Evolutionary conservation across 2,113 vertebrate species (phyloP), one percentile per base, ranked within the genome.

Genomic region (Calonectris borealis): DNA sequence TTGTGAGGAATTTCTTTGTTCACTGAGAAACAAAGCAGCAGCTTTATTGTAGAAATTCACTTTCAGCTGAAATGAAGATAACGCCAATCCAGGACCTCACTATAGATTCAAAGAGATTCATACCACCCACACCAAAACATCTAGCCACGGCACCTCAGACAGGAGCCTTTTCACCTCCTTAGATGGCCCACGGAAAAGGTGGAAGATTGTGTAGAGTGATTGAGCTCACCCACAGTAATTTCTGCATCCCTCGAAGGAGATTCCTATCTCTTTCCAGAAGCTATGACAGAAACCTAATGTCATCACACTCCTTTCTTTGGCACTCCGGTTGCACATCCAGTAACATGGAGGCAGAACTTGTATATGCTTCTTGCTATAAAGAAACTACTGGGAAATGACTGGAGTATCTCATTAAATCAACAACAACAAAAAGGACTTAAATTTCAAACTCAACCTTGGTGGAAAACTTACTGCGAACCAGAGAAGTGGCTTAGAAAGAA

Each of bases 1-100:
- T 70, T 64, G 57, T 44, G 40, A 83, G 49, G n/a, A 75, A 69
- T 83, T 90, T 90, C 82, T 95, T 94, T 94, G 82, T 91, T 95
- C 82, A n/a, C 54, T 38, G 75, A 90, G 70, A 91, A 88, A 92
- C 84, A 96, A 88, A 79, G 31, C 29, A 83, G 48, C n/a, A 81
- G 48, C 46, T 84, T 86, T 95, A 51, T 26, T 78, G 29, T 36
- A 84, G 86, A 87, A 93, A 92, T 65, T 55, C 40, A 16, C 55
- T 81, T 92, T 49, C 72, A 86, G 48, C 44, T 75, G 68, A 91
- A 93, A 94, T 31, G 57, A 34, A 93, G 84, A 69, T 71, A 94
- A 82, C 1, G 3, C 18, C 72, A 64, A 36, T 36, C 29, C 1
- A 1, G n/a, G 29, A 71, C 32, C 44, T 55, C 44, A 40, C 48